These are phyloP conservation scores for Toxotes lorentzi DNA, from an alignment of 2,797 vertebrate species.

Conservation along the genomic window DNA sequence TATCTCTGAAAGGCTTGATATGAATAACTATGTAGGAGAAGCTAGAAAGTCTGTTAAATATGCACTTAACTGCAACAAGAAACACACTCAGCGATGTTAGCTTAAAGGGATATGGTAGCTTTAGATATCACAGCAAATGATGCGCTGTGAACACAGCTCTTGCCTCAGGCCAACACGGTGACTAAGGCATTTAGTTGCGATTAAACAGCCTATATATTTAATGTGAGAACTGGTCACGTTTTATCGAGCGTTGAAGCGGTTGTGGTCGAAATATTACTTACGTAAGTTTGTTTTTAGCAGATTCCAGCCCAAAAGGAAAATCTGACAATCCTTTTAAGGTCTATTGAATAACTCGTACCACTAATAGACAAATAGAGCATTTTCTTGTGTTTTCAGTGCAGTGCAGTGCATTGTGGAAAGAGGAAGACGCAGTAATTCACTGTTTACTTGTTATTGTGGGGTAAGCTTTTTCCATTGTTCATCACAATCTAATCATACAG, in stretches of 20 bases:
- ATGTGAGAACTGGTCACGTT: conserved; percentile 66
- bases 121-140: conserved; percentile 75
- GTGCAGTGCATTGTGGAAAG: conserved; percentile 49
- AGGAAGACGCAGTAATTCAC: conserved; percentile 52
- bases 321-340: not conserved
- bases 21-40: conserved; percentile 55
- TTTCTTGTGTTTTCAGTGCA: conserved; percentile 32
- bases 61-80: conserved; percentile 65
- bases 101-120: conserved; percentile 69
- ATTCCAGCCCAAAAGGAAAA: not conserved
- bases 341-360: conserved; percentile 9
- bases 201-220: conserved; percentile 76
- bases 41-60: conserved; percentile 64
- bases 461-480: conserved; percentile 71
- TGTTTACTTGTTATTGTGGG: conserved; percentile 65
- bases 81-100: conserved; percentile 58
- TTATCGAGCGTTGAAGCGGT: conserved; percentile 51
- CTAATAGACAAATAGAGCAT: not conserved
- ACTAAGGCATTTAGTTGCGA: conserved; percentile 78
- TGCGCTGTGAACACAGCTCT: conserved; percentile 62
- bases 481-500: conserved; percentile 60
- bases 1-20: conserved; percentile 64
- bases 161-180: conserved; percentile 70
- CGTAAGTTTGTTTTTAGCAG: conserved; percentile 45
- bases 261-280: conserved; percentile 37